These are phyloP conservation scores for Gadus chalcogrammus DNA, from an alignment of 2,113 vertebrate genomes.

Conservation along the genomic window DNA sequence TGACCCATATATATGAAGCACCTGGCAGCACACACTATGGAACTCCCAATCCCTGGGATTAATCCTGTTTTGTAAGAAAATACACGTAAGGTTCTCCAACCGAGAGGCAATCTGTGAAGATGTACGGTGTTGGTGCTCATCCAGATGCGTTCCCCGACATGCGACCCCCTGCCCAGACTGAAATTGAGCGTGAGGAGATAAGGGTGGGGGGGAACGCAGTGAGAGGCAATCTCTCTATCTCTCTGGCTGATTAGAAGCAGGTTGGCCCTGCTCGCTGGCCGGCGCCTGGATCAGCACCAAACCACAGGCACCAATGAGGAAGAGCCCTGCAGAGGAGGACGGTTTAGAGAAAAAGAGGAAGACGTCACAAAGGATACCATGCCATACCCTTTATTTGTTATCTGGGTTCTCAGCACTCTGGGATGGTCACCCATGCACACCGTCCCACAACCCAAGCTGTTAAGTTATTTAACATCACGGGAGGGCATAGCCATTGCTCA, in stretches of 20 bases:
- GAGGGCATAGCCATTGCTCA: too few relatives aligned
- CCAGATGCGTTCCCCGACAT: conserved; percentile 33
- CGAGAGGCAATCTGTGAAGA: background rate
- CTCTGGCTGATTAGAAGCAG: conserved; percentile 53
- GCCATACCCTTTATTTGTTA: too few relatives aligned
- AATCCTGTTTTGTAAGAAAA: conserved; percentile 7
- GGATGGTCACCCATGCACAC: too few relatives aligned
- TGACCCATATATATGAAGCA: background rate
- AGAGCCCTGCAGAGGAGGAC: conserved; percentile 1
- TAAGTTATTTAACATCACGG: too few relatives aligned
- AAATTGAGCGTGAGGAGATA: conserved; percentile 60
- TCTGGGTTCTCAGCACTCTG: too few relatives aligned
- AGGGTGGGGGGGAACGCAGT: conserved; percentile 6
- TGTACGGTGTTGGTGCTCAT: conserved; percentile 23
- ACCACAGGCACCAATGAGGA: conserved; percentile 36
- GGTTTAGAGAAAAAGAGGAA: background rate
- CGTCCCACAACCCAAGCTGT: too few relatives aligned
- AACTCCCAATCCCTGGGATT: background rate
- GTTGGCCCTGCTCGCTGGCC: conserved; percentile 31
- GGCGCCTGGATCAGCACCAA: conserved; percentile 40
- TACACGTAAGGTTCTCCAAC: too few relatives aligned
- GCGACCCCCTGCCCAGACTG: conserved; percentile 38
- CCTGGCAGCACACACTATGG: background rate
- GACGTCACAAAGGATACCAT: too few relatives aligned
- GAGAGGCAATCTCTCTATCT: conserved; percentile 51